Evolutionary conservation across 2,797 vertebrate genomes (phyloP).

Genomic region (Pantherophis alleghaniensis): DNA sequence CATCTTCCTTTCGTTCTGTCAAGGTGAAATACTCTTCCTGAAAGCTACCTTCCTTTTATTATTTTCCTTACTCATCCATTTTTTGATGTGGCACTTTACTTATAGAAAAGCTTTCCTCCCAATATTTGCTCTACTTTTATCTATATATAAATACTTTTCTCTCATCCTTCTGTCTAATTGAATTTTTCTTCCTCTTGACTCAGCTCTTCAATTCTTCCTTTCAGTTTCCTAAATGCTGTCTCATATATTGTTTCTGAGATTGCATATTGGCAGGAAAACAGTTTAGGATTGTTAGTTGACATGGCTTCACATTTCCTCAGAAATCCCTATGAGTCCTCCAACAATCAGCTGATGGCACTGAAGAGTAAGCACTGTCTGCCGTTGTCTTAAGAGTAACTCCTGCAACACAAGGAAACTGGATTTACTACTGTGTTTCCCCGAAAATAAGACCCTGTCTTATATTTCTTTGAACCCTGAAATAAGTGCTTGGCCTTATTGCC

Average conservation of each 20-base stretch:
- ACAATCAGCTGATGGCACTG: background rate
- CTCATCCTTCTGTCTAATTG: background rate
- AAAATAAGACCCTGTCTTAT: no score
- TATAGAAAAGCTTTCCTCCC: background rate
- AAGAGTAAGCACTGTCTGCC: background rate
- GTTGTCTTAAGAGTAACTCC: background rate
- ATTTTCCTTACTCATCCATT: background rate
- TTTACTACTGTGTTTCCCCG: background rate
- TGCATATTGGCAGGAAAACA: background rate
- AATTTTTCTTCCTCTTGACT: background rate
- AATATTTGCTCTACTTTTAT: background rate
- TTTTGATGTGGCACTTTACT: background rate
- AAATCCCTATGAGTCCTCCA: background rate
- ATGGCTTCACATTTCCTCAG: background rate
- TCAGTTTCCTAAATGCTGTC: background rate
- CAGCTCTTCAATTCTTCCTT: background rate
- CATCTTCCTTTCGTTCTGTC: background rate
- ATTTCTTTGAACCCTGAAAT: no score
- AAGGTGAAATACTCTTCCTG: background rate
- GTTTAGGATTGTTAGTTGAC: background rate
- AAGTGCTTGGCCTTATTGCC: no score
- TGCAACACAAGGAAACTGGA: background rate
- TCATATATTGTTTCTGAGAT: background rate
- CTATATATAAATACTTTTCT: background rate
- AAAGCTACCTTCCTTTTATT: background rate